Conservation (phyloP, 2,888 invertebrate genomes). For the Apomyelois bistriatella region DNA sequence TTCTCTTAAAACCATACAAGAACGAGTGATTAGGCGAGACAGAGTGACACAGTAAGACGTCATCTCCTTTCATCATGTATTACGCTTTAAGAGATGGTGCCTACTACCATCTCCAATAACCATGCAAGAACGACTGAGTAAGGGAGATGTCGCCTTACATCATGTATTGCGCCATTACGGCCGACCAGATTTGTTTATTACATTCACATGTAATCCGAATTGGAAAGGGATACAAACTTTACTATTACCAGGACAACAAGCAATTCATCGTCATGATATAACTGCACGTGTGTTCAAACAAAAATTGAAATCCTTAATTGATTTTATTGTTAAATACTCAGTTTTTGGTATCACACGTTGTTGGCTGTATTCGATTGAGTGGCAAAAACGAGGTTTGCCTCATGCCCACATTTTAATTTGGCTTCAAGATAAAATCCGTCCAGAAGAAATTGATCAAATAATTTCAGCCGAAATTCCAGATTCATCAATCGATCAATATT, state of each 20-base stretch:
- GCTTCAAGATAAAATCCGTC: constrained; percentile 15
- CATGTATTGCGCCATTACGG: no score
- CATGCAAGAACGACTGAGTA: no score
- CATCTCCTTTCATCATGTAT: no score
- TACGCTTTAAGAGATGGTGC: no score
- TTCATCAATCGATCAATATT: constrained; percentile 14
- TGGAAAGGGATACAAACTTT: constrained; percentile 14
- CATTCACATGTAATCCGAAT: no score
- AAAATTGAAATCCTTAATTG: constrained; percentile 20
- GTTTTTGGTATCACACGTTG: constrained; percentile 23
- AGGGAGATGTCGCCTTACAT: no score
- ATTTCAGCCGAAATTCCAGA: constrained; percentile 21
- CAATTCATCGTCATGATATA: constrained; percentile 23
- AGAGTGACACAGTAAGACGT: no score
- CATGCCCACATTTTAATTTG: constrained; percentile 15
- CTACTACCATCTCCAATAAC: no score
- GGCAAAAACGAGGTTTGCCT: constrained; percentile 15
- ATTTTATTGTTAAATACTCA: constrained; percentile 18
- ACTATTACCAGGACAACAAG: constrained; percentile 16
- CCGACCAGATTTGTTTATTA: no score
- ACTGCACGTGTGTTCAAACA: constrained; percentile 22
- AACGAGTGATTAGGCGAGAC: no score
- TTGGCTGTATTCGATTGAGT: constrained; percentile 23
- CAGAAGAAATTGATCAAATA: constrained; percentile 17
- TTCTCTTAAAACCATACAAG: no score